Evolutionary conservation across 2,797 vertebrate genomes (phyloP).

Genomic region (Chiloscyllium punctatum): DNA sequence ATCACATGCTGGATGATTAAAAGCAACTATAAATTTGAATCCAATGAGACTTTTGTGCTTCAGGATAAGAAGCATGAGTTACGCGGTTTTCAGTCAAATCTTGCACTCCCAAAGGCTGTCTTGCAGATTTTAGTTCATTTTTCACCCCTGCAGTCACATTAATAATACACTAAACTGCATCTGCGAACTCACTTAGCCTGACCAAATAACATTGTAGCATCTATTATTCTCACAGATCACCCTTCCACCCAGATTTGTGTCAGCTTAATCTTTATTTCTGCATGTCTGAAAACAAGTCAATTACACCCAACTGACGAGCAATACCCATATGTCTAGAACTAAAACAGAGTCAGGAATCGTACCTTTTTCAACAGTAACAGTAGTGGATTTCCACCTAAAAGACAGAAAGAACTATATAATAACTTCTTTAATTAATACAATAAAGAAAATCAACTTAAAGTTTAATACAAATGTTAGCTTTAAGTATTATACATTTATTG

Average conservation of each 20-base stretch:
- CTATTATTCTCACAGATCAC: too few species aligned
- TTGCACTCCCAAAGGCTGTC: neutral
- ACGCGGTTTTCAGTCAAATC: neutral
- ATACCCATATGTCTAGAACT: neutral
- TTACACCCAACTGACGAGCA: neutral
- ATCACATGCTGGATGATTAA: neutral
- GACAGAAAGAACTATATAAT: neutral
- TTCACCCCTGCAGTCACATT: neutral
- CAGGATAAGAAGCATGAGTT: neutral
- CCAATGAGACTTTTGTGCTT: neutral
- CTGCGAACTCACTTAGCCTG: too few species aligned
- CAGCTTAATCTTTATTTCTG: neutral
- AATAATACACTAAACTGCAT: too few species aligned
- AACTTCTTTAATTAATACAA: neutral
- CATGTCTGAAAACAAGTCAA: neutral
- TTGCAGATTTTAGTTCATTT: neutral
- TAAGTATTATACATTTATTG: neutral
- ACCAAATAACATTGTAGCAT: too few species aligned
- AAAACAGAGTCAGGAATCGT: constrained; percentile 39
- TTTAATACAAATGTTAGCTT: neutral
- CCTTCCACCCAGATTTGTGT: too few species aligned
- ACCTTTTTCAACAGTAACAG: constrained; percentile 92
- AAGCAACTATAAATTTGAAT: neutral
- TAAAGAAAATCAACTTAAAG: neutral
- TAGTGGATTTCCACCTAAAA: constrained; percentile 62